These are phyloP conservation scores for Drosophila parthenogenetica DNA, from an alignment of 2,888 invertebrate genomes.

Conservation along the genomic window DNA sequence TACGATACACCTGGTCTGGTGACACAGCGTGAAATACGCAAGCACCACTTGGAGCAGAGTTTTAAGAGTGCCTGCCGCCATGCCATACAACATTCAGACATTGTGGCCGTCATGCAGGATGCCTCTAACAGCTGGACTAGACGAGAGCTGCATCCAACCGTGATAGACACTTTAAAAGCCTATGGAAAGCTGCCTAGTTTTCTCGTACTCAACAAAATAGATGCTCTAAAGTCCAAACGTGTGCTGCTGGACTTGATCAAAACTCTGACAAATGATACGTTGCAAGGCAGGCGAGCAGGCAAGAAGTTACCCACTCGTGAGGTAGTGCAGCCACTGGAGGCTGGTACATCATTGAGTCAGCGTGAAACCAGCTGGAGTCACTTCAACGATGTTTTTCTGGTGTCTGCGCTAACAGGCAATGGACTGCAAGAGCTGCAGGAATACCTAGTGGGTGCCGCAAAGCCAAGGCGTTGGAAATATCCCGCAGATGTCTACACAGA, in stretches of 20 bases:
- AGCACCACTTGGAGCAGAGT: conserved; percentile 86
- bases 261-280: conserved; percentile 88
- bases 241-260: conserved; percentile 90
- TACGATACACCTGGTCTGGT: conserved; percentile 97
- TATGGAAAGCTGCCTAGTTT: conserved; percentile 88
- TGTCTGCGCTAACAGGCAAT: conserved; percentile 93
- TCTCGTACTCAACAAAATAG: conserved; percentile 96
- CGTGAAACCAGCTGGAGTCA: conserved; percentile 88
- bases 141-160: conserved; percentile 88
- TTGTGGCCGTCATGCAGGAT: conserved; percentile 95
- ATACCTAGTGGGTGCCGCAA: conserved; percentile 85
- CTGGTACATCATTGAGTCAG: conserved; percentile 44
- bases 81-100: conserved; percentile 89
- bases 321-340: not conserved
- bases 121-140: conserved; percentile 90
- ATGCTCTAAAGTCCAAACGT: conserved; percentile 89
- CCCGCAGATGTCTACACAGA: conserved; percentile 90
- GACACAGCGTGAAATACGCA: conserved; percentile 87
- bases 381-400: conserved; percentile 95
- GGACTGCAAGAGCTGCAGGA: conserved; percentile 89
- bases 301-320: conserved; percentile 19
- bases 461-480: conserved; percentile 89
- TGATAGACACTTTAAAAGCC: conserved; percentile 89
- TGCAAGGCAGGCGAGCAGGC: conserved; percentile 76
- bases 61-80: conserved; percentile 87